phyloP scores from a whole-genome alignment of 2,797 vertebrate genomes.

The Staurois parvus region DNA sequence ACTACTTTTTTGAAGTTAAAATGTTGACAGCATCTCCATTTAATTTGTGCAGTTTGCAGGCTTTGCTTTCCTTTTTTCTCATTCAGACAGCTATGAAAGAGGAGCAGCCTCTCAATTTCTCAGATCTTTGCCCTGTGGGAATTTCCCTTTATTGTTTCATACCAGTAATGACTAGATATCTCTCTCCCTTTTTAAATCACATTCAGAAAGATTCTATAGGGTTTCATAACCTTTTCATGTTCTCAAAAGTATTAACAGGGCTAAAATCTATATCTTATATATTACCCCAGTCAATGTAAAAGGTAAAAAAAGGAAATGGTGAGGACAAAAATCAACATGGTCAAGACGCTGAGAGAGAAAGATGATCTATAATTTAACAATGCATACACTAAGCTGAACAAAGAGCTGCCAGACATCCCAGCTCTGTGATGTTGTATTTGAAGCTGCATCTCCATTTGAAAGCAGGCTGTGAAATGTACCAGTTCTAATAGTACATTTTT shows the following conservation, averaged over 20 bases:
- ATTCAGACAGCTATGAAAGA: constrained; percentile 49
- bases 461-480: constrained; percentile 59
- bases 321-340: constrained; percentile 63
- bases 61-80: constrained; percentile 40
- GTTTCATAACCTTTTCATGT: constrained; percentile 63
- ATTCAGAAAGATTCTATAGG: constrained; percentile 61
- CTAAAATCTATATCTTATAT: constrained; percentile 63
- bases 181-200: constrained; percentile 64
- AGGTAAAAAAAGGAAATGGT: constrained; percentile 62
- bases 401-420: constrained; percentile 59
- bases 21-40: constrained; percentile 39
- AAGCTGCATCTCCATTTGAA: constrained; percentile 66
- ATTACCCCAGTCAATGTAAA: constrained; percentile 55
- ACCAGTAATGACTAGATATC: constrained; percentile 61
- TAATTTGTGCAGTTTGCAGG: constrained; percentile 60
- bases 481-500: constrained; percentile 61
- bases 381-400: constrained; percentile 52
- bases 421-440: constrained; percentile 63
- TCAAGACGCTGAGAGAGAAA: constrained; percentile 66
- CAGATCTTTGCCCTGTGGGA: constrained; percentile 61
- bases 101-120: constrained; percentile 46
- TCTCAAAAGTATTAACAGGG: constrained; percentile 47
- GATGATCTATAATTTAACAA: constrained; percentile 69
- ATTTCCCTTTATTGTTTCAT: constrained; percentile 67
- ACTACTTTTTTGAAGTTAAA: constrained; percentile 32